Evolutionary conservation across 2,113 vertebrate genomes (phyloP).

Genomic region (Charadrius vociferus): DNA sequence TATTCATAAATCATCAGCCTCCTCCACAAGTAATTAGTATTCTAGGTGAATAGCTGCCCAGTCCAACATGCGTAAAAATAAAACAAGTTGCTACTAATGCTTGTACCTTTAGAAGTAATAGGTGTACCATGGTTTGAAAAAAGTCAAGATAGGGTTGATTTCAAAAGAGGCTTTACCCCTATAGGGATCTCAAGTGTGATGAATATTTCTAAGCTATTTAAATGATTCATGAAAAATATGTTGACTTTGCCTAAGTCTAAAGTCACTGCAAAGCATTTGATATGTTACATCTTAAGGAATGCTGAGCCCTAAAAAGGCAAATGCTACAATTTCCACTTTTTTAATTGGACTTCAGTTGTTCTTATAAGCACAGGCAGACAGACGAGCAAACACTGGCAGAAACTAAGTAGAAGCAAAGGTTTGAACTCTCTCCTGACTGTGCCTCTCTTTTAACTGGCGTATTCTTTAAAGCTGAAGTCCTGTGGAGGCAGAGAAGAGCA

Average conservation of each 20-base stretch:
- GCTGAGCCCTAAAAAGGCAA: not conserved
- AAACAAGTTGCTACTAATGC: not conserved
- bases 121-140: not conserved
- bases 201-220: not conserved
- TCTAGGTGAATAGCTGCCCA: not conserved
- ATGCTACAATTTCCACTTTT: not conserved
- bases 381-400: not conserved
- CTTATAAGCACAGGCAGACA: not conserved
- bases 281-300: not conserved
- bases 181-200: not conserved
- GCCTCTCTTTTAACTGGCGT: not conserved
- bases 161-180: not conserved
- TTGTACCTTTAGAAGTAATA: not conserved
- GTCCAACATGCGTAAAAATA: not conserved
- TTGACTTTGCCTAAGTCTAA: not conserved
- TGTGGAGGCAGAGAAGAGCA: accelerated
- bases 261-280: not conserved
- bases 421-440: not conserved
- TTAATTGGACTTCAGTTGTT: not conserved
- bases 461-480: not conserved
- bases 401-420: not conserved
- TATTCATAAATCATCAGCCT: not conserved
- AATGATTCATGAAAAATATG: not conserved
- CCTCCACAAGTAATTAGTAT: not conserved
- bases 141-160: not conserved